phyloP scores from a whole-genome alignment of 1,140 invertebrate genomes.

The Plutomurus gul region DNA sequence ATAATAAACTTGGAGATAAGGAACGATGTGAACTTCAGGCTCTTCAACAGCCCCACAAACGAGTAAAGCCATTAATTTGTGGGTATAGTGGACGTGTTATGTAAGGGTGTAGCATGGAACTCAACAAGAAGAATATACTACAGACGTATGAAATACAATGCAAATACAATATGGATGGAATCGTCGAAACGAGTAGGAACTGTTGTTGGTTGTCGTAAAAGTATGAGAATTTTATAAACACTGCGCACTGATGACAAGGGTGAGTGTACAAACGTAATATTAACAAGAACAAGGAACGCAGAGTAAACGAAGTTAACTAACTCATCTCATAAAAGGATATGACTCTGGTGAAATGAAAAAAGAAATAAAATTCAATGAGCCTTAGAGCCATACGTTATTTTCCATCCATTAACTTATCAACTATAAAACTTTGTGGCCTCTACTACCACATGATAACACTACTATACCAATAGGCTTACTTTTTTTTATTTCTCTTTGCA shows the following conservation, averaged over 20 bases:
- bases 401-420: slow-evolving; percentile 29
- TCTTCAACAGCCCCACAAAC: not conserved
- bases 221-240: no score
- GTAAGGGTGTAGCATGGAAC: no score
- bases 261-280: no score
- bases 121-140: not conserved
- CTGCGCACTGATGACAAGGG: no score
- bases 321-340: slow-evolving; percentile 3
- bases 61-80: slow-evolving; percentile 11
- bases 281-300: no score
- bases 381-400: slow-evolving; percentile 20
- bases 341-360: slow-evolving; percentile 22
- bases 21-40: not conserved
- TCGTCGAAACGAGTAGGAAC: no score
- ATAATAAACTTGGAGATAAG: not conserved
- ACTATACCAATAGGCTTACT: not conserved
- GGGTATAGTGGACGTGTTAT: not conserved
- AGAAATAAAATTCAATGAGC: slow-evolving; percentile 31
- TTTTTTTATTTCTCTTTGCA: no score
- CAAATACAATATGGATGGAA: no score
- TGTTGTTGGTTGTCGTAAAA: no score
- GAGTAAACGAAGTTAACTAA: not conserved
- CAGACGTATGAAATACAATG: not conserved
- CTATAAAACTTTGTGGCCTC: not conserved
- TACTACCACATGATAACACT: not conserved